Base-by-base conservation (phyloP, 2,113 vertebrate species). In the Ahaetulla prasina region DNA sequence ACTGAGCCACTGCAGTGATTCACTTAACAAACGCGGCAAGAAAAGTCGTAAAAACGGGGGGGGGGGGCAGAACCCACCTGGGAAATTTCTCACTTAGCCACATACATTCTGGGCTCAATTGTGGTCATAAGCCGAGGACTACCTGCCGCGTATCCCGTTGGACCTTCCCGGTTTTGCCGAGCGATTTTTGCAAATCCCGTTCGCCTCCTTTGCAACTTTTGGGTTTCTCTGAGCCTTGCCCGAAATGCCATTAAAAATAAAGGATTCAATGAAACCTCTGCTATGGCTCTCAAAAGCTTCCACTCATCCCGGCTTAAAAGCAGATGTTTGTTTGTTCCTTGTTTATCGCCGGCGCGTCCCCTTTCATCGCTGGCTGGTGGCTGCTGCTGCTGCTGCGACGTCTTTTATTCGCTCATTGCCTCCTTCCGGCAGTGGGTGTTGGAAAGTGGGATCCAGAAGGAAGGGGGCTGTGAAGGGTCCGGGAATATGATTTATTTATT, bases 371-470 rank as follows among this genome's bases (percentile, higher is more conserved):
- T 74, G 47, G 50, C 92, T 89, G 8, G 25, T 74, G 23, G 60
- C 8, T 0, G 85, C 18, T 0, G 9, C 4, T 20, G 60, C 8
- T 0, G 85, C 18, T 0, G 9, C 4, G 7, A 3, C 5, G 3
- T 35, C 50, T 90, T 90, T 91, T 35, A 53, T 49, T 55, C 20
- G 16, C 22, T 39, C 11, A 0, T 49, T 92, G 63, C 49, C 91
- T 80, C 52, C 43, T n/a, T 30, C 39, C 2, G 80, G 47, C 50
- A 22, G 8, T 2, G 30, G 0, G 0, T 86, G 87, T 52, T 39
- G 53, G n/a, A 87, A 35, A 0, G 90, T 5, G 87, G 87, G 89
- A 0, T 0, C 92, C 89, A 6, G 1, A 0, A 0, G 57, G 25
- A 39, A 43, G 47, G 87, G 30, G 45, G 1, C 74, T 39, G 7